Percentiles rank a stretch among this genome's conserved stretches.
These are phyloP conservation scores for Ferdinandea cuprea DNA, from an alignment of 2,888 invertebrate species.

Conservation along the genomic window DNA sequence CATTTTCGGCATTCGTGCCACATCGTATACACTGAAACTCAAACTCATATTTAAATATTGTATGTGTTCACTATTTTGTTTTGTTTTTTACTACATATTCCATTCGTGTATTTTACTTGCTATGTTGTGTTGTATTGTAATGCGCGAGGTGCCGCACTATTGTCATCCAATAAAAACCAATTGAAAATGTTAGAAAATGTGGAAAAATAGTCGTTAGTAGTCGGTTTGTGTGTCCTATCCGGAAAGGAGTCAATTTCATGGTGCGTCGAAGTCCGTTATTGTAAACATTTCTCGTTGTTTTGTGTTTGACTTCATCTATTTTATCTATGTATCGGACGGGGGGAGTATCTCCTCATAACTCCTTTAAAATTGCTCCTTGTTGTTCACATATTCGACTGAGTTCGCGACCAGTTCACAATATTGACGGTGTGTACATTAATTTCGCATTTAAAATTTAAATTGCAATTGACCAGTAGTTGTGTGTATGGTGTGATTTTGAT, in stretches of 20 bases:
- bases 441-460: slow-evolving; percentile 58
- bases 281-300: slow-evolving; percentile 2
- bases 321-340: background rate
- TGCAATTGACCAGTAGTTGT: slow-evolving; percentile 17
- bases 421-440: slow-evolving; percentile 10
- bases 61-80: slow-evolving; percentile 51
- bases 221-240: slow-evolving; percentile 46
- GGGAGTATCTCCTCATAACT: background rate
- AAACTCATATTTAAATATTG: slow-evolving; percentile 49
- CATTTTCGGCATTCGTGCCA: slow-evolving; percentile 60
- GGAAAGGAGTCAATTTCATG: slow-evolving; percentile 53
- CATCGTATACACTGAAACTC: slow-evolving; percentile 37
- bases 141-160: slow-evolving; percentile 26
- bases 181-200: slow-evolving; percentile 28
- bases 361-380: background rate
- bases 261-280: slow-evolving; percentile 38
- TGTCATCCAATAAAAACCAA: slow-evolving; percentile 36
- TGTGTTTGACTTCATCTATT: background rate
- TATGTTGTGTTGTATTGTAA: slow-evolving; percentile 51
- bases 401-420: background rate
- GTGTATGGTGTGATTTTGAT: slow-evolving; percentile 51
- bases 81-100: slow-evolving; percentile 23
- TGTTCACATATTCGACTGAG: background rate
- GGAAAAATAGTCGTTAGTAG: slow-evolving; percentile 34
- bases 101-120: slow-evolving; percentile 58